phyloP scores from a whole-genome alignment of 2,888 invertebrate species.

The Dione juno region DNA sequence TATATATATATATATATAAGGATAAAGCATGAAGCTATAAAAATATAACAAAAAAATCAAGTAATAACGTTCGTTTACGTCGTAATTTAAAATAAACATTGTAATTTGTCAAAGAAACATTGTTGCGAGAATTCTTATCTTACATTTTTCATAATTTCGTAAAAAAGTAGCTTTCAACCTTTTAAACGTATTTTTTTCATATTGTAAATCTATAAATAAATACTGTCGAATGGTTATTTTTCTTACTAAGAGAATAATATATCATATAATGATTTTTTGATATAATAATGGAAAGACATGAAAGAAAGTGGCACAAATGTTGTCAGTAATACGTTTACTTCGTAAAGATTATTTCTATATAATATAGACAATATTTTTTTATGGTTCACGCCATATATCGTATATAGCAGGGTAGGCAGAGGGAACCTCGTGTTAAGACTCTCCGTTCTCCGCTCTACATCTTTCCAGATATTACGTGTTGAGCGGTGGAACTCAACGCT shows the following conservation, averaged over 20 bases:
- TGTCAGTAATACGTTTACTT: neutral
- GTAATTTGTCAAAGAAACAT: too few relatives aligned
- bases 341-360: neutral
- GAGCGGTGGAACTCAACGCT: too few relatives aligned
- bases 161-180: neutral
- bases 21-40: too few relatives aligned
- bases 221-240: neutral
- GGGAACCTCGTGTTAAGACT: neutral
- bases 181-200: neutral
- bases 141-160: neutral
- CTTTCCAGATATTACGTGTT: too few relatives aligned
- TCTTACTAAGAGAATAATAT: slow-evolving; percentile 11
- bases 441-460: neutral
- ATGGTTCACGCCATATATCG: neutral
- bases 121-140: too few relatives aligned
- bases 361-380: neutral
- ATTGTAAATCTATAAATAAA: slow-evolving; percentile 17
- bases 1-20: too few relatives aligned
- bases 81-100: too few relatives aligned
- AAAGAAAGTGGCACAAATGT: neutral
- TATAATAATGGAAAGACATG: slow-evolving; percentile 16
- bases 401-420: neutral
- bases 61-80: too few relatives aligned
- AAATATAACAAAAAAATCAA: too few relatives aligned
- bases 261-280: slow-evolving; percentile 18